A percentile compares a stretch with the other conserved stretches of the same genome.
Conservation (phyloP, 2,888 invertebrate genomes). For the Bruchidius siliquastri region DNA sequence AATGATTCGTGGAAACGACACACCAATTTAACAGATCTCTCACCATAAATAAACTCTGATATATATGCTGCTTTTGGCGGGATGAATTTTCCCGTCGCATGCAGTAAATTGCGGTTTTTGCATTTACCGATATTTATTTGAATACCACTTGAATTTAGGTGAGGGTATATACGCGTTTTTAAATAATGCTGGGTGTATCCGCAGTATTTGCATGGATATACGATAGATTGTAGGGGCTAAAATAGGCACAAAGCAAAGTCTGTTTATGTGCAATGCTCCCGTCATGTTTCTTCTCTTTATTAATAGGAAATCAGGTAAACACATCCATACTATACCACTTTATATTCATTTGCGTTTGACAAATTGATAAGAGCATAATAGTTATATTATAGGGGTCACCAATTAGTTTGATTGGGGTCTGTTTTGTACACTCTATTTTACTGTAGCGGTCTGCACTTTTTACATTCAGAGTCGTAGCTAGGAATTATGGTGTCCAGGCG, state of each 20-base stretch:
- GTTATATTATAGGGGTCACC: too few relatives aligned
- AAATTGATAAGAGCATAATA: too few relatives aligned
- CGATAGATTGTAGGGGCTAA: not conserved
- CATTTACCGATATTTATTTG: not conserved
- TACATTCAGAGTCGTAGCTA: too few relatives aligned
- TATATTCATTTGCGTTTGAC: too few relatives aligned
- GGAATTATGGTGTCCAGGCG: too few relatives aligned
- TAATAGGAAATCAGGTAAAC: too few relatives aligned
- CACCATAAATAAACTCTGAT: not conserved
- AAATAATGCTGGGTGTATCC: not conserved
- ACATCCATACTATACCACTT: too few relatives aligned
- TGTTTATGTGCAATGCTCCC: not conserved
- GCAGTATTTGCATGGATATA: not conserved
- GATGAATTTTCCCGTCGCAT: not conserved
- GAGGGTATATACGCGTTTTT: not conserved
- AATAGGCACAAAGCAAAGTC: not conserved
- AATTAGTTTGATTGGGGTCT: too few relatives aligned
- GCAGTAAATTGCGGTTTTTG: not conserved
- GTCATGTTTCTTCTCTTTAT: not conserved
- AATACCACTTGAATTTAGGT: not conserved
- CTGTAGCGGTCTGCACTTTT: too few relatives aligned
- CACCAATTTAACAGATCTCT: not conserved
- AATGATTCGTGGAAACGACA: not conserved
- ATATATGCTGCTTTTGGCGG: not conserved
- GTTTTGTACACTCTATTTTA: too few relatives aligned